A percentile compares a stretch with the other conserved stretches of the same genome.
Conservation (phyloP, 2,113 vertebrate species). For the Psophia crepitans region DNA sequence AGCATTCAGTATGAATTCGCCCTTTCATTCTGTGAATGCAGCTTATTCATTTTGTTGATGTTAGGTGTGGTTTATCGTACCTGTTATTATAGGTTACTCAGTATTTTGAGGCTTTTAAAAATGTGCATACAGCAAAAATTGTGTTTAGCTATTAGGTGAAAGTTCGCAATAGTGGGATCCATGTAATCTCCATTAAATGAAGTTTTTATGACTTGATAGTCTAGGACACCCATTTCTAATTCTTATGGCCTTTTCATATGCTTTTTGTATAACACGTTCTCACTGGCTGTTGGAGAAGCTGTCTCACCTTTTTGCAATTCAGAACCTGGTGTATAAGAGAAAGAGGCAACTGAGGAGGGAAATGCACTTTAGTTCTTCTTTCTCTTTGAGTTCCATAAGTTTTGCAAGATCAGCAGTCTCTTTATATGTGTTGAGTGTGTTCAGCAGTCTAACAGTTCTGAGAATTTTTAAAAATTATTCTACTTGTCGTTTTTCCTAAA, state of each 20-base stretch:
- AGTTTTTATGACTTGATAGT: background rate
- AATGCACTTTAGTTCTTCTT: background rate
- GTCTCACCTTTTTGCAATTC: background rate
- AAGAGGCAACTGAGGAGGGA: background rate
- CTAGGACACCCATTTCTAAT: background rate
- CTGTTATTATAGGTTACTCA: background rate
- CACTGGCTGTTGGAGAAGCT: background rate
- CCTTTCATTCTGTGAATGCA: background rate
- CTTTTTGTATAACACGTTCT: background rate
- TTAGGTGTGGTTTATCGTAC: background rate
- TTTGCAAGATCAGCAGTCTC: background rate
- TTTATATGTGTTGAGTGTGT: background rate
- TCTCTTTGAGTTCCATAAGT: background rate
- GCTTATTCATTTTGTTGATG: background rate
- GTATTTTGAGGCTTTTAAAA: background rate
- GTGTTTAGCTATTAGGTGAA: background rate
- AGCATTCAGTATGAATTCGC: background rate
- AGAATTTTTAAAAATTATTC: background rate
- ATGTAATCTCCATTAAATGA: background rate
- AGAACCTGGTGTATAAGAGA: background rate
- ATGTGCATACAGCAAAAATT: background rate
- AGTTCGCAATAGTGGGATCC: background rate
- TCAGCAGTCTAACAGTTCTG: background rate
- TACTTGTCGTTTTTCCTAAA: background rate
- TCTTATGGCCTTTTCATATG: background rate